phyloP scores from a whole-genome alignment of 2,113 vertebrate species.

The Sigmodon hispidus region DNA sequence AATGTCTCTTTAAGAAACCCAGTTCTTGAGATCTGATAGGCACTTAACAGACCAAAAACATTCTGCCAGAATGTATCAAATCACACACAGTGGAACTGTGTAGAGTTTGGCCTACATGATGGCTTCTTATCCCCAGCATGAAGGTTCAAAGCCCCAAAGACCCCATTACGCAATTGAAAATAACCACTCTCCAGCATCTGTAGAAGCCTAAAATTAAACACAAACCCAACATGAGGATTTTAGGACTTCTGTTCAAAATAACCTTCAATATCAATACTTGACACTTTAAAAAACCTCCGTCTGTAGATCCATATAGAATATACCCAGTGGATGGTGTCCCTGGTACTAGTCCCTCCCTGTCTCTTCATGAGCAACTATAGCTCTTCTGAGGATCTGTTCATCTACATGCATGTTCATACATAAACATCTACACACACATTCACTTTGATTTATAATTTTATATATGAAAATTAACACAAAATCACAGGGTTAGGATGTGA shows the following conservation, averaged over 20 bases:
- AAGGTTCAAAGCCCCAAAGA: not conserved
- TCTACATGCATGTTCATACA: not conserved
- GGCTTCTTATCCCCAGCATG: not conserved
- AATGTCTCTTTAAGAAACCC: not conserved
- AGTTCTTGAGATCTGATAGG: not conserved
- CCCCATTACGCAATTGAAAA: not conserved
- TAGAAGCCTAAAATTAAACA: not conserved
- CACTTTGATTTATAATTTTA: constrained; percentile 13
- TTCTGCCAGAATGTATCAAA: not conserved
- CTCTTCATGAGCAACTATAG: not conserved
- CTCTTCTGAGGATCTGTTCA: not conserved
- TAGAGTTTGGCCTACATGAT: not conserved
- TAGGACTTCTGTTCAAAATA: not conserved
- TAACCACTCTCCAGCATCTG: not conserved
- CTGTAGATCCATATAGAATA: not conserved
- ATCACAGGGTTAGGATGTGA: not conserved
- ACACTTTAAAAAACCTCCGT: not conserved
- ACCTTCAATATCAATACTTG: not conserved
- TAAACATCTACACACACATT: not conserved
- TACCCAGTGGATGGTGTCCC: not conserved
- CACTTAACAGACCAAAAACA: not conserved
- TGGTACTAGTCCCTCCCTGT: too few species aligned
- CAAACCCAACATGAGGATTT: not conserved
- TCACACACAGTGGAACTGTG: not conserved
- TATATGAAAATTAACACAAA: not conserved